phyloP scores from a whole-genome alignment of 2,113 vertebrate genomes.

The Festucalex cinctus region DNA sequence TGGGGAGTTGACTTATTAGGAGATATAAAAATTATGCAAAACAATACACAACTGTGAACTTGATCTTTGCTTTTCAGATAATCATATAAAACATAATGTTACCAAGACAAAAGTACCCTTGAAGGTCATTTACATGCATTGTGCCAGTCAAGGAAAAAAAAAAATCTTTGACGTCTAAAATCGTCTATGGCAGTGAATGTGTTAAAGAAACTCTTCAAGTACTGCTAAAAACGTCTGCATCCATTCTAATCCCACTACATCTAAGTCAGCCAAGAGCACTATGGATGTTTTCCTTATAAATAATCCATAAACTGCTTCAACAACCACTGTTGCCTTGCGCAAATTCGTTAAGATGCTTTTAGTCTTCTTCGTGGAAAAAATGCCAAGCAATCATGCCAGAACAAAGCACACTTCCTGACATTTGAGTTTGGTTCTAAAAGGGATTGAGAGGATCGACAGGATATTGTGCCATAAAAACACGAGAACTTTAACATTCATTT shows the following conservation, averaged over 20 bases:
- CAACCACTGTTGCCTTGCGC: not conserved
- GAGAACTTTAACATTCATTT: conserved; percentile 14
- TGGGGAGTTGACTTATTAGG: too few relatives aligned
- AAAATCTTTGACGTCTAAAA: too few relatives aligned
- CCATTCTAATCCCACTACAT: not conserved
- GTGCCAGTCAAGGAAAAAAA: too few relatives aligned
- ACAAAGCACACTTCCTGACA: conserved; percentile 11
- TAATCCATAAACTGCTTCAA: conserved; percentile 2
- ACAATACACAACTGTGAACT: too few relatives aligned
- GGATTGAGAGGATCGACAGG: conserved; percentile 12
- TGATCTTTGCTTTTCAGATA: too few relatives aligned
- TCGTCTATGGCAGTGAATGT: too few relatives aligned
- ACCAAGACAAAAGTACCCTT: not conserved
- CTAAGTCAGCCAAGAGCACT: not conserved
- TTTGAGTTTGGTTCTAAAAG: conserved; percentile 19
- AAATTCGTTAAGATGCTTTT: not conserved
- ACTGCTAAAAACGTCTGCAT: not conserved
- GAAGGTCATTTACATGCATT: too few relatives aligned
- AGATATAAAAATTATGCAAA: too few relatives aligned
- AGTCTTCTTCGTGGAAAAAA: not conserved
- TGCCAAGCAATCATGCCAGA: conserved; percentile 3
- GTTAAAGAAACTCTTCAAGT: not conserved
- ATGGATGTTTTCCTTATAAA: not conserved
- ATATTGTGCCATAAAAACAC: conserved; percentile 12
- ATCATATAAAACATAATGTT: too few relatives aligned